A percentile compares a stretch with the other conserved stretches of the same genome.
These are phyloP conservation scores for Podarcis muralis DNA, from an alignment of 2,113 vertebrate species.

Conservation along the genomic window DNA sequence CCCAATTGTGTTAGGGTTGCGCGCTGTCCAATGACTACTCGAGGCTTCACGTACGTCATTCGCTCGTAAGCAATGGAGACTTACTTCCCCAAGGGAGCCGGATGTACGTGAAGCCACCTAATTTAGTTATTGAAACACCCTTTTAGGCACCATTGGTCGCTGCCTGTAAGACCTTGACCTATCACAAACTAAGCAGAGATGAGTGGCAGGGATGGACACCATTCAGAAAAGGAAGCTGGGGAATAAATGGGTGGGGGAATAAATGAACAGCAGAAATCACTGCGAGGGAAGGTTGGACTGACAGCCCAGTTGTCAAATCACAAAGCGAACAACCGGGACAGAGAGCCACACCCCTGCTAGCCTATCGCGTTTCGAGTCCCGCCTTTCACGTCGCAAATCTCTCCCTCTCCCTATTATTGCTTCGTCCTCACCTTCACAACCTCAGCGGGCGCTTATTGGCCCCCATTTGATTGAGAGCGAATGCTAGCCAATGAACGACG, in stretches of 20 bases:
- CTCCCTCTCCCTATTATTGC: background rate
- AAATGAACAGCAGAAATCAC: too few species aligned
- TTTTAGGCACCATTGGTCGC: background rate
- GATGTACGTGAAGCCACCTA: background rate
- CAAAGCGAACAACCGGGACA: fast-evolving
- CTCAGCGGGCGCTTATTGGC: background rate
- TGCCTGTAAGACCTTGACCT: background rate
- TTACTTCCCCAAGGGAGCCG: background rate
- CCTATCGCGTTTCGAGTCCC: background rate
- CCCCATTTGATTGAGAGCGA: background rate
- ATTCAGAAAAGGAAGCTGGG: background rate
- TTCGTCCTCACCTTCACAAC: background rate
- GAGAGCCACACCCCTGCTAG: background rate
- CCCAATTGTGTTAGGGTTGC: background rate
- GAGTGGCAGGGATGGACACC: background rate
- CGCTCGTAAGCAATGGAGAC: background rate
- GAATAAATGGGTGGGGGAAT: background rate
- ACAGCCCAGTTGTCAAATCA: background rate
- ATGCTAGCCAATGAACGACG: fast-evolving
- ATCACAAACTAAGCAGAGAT: background rate
- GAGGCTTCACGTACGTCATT: background rate
- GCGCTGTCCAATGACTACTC: background rate
- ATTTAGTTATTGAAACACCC: background rate
- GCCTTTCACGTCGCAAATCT: background rate
- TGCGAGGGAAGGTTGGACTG: background rate